Base-by-base conservation (phyloP, 2,888 invertebrate species). In the Ochropacha duplaris region DNA sequence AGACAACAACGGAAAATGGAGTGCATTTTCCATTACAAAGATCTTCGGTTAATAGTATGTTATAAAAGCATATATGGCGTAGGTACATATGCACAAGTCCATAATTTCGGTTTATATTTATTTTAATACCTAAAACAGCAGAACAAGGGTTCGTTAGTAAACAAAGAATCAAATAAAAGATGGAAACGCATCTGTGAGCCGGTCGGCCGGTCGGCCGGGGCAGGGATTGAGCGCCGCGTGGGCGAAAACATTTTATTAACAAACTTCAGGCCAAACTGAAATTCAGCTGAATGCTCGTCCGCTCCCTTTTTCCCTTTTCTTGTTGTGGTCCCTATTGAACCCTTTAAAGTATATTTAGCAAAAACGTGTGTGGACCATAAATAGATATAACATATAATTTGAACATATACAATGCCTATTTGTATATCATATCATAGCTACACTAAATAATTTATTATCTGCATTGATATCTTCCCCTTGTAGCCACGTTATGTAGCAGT, bases 211-310 rank as follows among this genome's bases (percentile, higher is more conserved):
- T n/a, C 44, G 19, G 44, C 19, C n/a, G 44, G 49, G 51, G 44
- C 16, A 44, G 44, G 44, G 39, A 12, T 4, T n/a, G 44, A 49
- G 14, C 52, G 51, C 64, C 61, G 60, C 64, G 62, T 65, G 65
- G 55, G 55, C 60, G 57, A 59, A 61, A 65, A 62, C 63, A 66
- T 77, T 76, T 76, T 77, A 77, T 77, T 77, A 77, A 72, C 69
- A 77, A 76, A 77, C 65, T 77, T 77, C 58, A 36, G 31, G 66
- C 76, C 44, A 44, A 44, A 44, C 44, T 44, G 44, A 44, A 44
- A 44, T 44, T 44, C 19, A 72, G 72, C 66, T 62, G 62, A 64
- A 65, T 54, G 59, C 50, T 55, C 55, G 16, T 52, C 39, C 54
- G 50, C 49, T 31, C 58, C 52, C 52, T 31, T 24, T 55, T 54